phyloP scores from a whole-genome alignment of 2,113 vertebrate species.

The Aptenodytes forsteri region DNA sequence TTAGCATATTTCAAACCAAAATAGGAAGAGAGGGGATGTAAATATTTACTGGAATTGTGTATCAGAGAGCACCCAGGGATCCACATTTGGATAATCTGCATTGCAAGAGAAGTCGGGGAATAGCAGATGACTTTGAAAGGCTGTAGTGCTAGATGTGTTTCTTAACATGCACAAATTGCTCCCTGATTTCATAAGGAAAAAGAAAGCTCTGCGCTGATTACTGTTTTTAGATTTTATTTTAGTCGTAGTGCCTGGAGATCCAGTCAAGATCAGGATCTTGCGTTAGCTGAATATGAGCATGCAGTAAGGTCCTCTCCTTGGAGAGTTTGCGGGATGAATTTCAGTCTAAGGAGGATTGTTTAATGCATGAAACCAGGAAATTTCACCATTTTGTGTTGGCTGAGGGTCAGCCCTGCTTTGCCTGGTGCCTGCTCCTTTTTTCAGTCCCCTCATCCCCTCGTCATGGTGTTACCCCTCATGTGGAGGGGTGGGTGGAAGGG shows the following conservation, averaged over 20 bases:
- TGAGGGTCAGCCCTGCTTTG: background rate
- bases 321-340: background rate
- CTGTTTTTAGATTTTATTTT: background rate
- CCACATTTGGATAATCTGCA: conserved; percentile 11
- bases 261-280: background rate
- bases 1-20: background rate
- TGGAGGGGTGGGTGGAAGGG: background rate
- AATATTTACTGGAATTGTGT: conserved; percentile 13
- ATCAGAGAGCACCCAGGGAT: background rate
- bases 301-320: background rate
- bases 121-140: conserved; percentile 37
- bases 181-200: background rate
- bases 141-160: background rate
- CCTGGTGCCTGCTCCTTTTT: background rate
- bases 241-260: background rate
- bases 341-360: background rate
- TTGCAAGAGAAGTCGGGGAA: conserved; percentile 31
- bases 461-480: background rate
- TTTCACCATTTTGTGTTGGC: background rate
- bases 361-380: background rate
- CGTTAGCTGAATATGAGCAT: background rate
- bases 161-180: background rate
- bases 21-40: background rate
- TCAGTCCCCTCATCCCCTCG: background rate
- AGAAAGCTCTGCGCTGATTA: background rate